These are phyloP conservation scores for Drosophila conformis DNA, from an alignment of 2,888 invertebrate genomes.

Conservation along the genomic window DNA sequence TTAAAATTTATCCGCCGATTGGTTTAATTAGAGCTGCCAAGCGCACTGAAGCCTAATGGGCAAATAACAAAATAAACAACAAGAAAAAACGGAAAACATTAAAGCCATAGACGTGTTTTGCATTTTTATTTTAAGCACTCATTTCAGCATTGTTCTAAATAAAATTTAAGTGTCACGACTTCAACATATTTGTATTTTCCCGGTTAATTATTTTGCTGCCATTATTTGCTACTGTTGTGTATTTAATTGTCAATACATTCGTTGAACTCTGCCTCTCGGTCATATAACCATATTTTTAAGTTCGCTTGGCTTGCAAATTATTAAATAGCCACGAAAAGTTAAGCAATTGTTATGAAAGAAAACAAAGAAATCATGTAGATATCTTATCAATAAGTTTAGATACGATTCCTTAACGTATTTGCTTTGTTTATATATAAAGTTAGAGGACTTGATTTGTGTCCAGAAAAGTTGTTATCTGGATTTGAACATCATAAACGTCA, in stretches of 20 bases:
- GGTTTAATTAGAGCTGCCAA: slow-evolving; percentile 70
- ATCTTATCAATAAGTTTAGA: background rate
- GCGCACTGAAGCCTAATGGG: slow-evolving; percentile 50
- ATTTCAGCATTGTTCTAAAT: slow-evolving; percentile 14
- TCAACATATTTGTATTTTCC: slow-evolving; percentile 7
- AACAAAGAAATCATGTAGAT: background rate
- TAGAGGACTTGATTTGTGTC: slow-evolving; percentile 29
- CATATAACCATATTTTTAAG: background rate
- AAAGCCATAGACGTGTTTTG: slow-evolving; percentile 17
- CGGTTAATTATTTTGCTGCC: background rate
- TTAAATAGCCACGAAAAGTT: background rate
- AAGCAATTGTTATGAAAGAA: background rate
- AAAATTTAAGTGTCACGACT: slow-evolving; percentile 13
- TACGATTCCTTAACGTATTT: background rate
- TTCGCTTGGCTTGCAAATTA: background rate
- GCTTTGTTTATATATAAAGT: slow-evolving; percentile 5
- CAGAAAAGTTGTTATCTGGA: slow-evolving; percentile 49
- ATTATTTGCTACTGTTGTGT: background rate
- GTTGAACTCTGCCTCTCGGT: background rate
- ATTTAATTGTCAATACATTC: background rate
- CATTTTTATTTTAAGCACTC: slow-evolving; percentile 23
- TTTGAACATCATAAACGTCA: slow-evolving; percentile 54
- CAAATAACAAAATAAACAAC: slow-evolving; percentile 50
- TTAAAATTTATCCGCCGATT: slow-evolving; percentile 73
- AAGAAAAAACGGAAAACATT: background rate